These are phyloP conservation scores for Heterochromis multidens DNA, from an alignment of 2,113 vertebrate genomes.

Conservation along the genomic window DNA sequence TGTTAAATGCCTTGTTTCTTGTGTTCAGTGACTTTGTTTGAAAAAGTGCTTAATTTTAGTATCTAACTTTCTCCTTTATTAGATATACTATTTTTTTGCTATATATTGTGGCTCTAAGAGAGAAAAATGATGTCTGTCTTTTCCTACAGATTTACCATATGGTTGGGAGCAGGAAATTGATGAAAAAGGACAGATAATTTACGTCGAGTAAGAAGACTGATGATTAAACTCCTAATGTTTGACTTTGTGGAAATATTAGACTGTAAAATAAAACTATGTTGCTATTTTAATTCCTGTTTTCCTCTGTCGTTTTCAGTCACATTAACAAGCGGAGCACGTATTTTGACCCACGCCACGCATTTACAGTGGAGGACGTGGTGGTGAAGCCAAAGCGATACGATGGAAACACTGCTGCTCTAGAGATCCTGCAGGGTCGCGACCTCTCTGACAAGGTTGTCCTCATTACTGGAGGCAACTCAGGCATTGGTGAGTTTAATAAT, in stretches of 20 bases:
- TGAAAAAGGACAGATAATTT: conserved; percentile 90
- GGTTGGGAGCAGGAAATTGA: conserved; percentile 97
- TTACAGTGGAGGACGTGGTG: conserved; percentile 90
- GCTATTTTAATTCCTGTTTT: not conserved
- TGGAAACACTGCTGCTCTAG: conserved; percentile 88
- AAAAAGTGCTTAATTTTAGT: not conserved
- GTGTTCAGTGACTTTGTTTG: not conserved
- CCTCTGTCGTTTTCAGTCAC: conserved; percentile 77
- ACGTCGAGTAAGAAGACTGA: conserved; percentile 91
- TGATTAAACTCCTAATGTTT: not conserved
- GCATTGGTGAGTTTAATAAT: conserved; percentile 84
- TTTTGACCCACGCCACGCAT: conserved; percentile 95
- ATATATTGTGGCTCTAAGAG: not conserved
- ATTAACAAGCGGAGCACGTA: conserved; percentile 96
- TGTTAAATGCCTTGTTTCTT: not conserved
- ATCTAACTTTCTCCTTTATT: not conserved
- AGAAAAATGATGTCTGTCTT: not conserved
- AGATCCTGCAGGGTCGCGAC: conserved; percentile 90
- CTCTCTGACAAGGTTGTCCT: conserved; percentile 86
- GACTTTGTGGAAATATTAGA: not conserved
- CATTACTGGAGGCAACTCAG: conserved; percentile 90
- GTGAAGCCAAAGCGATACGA: conserved; percentile 89
- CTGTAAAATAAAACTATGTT: not conserved
- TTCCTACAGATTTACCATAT: conserved; percentile 85
- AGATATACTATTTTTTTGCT: not conserved